Base-by-base conservation (phyloP, 64 coral and sea anemone genomes). In the Actinia equina region DNA sequence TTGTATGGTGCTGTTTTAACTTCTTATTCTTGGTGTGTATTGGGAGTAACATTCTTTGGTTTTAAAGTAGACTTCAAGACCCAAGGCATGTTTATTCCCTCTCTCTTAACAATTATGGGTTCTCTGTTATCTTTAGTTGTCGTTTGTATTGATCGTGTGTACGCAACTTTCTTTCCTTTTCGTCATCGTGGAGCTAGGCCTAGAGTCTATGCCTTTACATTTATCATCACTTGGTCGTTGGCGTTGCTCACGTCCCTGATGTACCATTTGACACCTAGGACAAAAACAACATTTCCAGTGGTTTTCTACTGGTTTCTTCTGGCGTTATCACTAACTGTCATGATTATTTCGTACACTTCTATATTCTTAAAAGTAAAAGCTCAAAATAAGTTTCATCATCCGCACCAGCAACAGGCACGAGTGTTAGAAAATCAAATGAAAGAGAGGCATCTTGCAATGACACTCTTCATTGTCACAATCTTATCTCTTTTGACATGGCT, bases 91-190 rank as follows among this genome's bases (percentile, higher is more conserved):
- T 49, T 49, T 49, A 49, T 49, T 49, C 46, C 46, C 4, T 49
- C 46, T 14, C 4, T 42, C 44, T 10, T 52, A 60, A 57, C 53
- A 7, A 19, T 85, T 7, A 26, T 53, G 30, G 83, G 10, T 2
- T 85, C 54, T 85, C 1, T 85, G 8, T 17, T 59, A 2, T 85
- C 83, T 42, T 85, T 85, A 30, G 41, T 45, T 8, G n/a, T 37
- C 9, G 83, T 85, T 85, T 44, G 51, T 3, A 17, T 85, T 6
- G 83, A 85, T n/a, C 15, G 83, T 18, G 0, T 7, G 3, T 85
- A 12, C 53, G 83, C 83, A 43, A 6, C 22, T 2, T 85, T 85
- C 56, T 13, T 85, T 41, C 83, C 83, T 37, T 85, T 85, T 43
- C 52, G 15, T n/a, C 57, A 85, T 60, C 83, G 83, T 61, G 6